Evolutionary conservation across 2,888 invertebrate genomes (phyloP).

Genomic region (Pelosia muscerda): DNA sequence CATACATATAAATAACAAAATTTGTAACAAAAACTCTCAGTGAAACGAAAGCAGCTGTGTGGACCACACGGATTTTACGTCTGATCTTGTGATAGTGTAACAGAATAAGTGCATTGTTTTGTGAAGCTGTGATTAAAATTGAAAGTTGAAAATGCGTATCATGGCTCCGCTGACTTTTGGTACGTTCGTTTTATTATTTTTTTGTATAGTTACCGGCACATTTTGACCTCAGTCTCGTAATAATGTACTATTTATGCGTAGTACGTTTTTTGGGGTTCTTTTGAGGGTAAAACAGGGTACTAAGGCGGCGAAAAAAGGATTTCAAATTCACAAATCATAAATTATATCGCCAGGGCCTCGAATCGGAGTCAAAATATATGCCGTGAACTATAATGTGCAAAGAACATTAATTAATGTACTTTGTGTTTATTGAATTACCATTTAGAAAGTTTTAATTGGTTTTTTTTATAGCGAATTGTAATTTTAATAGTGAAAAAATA

Average conservation of each 20-base stretch:
- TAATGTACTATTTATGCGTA: no score
- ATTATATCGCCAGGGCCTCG: no score
- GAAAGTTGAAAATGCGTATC: constrained; percentile 39
- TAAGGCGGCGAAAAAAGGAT: no score
- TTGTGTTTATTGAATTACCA: background rate
- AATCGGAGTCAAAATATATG: no score
- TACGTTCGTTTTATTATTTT: constrained; percentile 19
- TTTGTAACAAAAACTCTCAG: constrained; percentile 37
- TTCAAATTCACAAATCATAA: no score
- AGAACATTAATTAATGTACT: background rate
- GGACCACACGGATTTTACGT: constrained; percentile 20
- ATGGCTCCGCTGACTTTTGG: constrained; percentile 49
- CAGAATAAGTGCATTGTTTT: constrained; percentile 14
- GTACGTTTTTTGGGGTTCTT: no score
- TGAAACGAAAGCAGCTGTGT: constrained; percentile 37
- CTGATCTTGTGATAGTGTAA: constrained; percentile 23
- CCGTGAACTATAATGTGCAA: background rate
- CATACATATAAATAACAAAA: constrained; percentile 41
- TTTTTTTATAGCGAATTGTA: background rate
- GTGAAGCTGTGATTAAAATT: constrained; percentile 22
- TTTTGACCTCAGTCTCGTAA: no score
- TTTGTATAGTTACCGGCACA: no score
- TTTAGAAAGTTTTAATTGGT: constrained; percentile 13
- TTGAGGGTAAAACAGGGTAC: no score
- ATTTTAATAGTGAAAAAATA: constrained; percentile 14